Percentiles rank a stretch among this genome's conserved stretches.
These are phyloP conservation scores for Pelmatolapia mariae DNA, from an alignment of 2,113 vertebrate species.

Conservation along the genomic window DNA sequence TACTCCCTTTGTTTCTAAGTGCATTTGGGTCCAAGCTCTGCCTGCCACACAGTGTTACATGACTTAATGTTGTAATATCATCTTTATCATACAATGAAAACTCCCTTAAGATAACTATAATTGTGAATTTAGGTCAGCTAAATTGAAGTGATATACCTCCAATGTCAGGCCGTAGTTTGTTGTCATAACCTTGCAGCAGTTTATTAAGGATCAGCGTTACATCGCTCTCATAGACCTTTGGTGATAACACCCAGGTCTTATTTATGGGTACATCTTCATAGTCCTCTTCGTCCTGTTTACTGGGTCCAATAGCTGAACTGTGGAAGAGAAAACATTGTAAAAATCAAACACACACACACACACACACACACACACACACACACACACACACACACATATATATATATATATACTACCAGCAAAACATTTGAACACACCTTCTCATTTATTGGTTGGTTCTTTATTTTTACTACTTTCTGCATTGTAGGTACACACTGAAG, in stretches of 20 bases:
- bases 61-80: background rate
- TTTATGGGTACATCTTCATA: slow-evolving; percentile 91
- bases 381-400: fast-evolving
- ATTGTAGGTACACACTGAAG: background rate
- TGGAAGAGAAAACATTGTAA: background rate
- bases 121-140: background rate
- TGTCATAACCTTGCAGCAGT: slow-evolving; percentile 91
- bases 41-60: background rate
- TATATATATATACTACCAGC: background rate
- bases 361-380: background rate
- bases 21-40: background rate
- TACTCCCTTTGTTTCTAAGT: background rate
- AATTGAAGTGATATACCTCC: slow-evolving; percentile 76
- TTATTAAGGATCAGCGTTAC: slow-evolving; percentile 93
- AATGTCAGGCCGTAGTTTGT: slow-evolving; percentile 93
- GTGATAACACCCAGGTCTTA: slow-evolving; percentile 95
- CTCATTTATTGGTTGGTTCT: background rate
- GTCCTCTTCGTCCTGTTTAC: slow-evolving; percentile 90
- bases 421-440: background rate
- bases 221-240: slow-evolving; percentile 92
- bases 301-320: slow-evolving; percentile 72
- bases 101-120: background rate
- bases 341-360: background rate
- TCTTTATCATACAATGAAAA: background rate
- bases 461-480: background rate